phyloP scores from a whole-genome alignment of 2,113 vertebrate species.

The Chrysochloris asiatica region DNA sequence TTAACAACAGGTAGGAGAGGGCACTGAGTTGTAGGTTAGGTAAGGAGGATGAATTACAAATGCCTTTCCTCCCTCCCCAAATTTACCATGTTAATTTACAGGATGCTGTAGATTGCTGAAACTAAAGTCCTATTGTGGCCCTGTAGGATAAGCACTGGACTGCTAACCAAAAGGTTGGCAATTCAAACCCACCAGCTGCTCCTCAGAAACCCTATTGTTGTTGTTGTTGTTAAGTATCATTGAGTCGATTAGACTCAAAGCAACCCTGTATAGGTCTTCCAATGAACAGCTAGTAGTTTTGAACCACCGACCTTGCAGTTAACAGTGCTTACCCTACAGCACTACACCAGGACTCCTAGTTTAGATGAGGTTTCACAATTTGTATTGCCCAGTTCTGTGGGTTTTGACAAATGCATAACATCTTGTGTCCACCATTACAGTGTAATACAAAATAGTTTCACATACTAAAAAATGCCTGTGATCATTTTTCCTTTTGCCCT shows the following conservation, averaged over 20 bases:
- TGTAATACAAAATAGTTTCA: not conserved
- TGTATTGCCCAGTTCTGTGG: not conserved
- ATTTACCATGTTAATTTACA: constrained; percentile 11
- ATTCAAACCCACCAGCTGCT: not conserved
- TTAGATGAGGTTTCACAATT: not conserved
- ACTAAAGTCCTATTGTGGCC: not conserved
- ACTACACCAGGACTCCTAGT: too few relatives aligned
- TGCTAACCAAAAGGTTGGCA: too few relatives aligned
- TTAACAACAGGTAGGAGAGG: too few relatives aligned
- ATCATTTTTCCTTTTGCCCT: not conserved
- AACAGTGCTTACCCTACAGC: too few relatives aligned
- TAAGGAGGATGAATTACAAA: not conserved
- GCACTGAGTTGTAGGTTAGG: not conserved
- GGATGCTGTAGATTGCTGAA: not conserved
- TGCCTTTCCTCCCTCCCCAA: not conserved
- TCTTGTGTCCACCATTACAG: not conserved
- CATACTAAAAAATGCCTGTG: not conserved
- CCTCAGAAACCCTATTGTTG: not conserved
- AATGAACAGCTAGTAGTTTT: too few relatives aligned
- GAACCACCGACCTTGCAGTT: too few relatives aligned
- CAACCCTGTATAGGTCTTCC: too few relatives aligned
- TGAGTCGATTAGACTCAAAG: too few relatives aligned
- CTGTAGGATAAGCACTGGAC: too few relatives aligned
- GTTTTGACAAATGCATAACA: not conserved
- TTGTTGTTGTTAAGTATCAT: too few relatives aligned